phyloP scores from a whole-genome alignment of 2,888 invertebrate genomes.

The Philhelius pedissequus region DNA sequence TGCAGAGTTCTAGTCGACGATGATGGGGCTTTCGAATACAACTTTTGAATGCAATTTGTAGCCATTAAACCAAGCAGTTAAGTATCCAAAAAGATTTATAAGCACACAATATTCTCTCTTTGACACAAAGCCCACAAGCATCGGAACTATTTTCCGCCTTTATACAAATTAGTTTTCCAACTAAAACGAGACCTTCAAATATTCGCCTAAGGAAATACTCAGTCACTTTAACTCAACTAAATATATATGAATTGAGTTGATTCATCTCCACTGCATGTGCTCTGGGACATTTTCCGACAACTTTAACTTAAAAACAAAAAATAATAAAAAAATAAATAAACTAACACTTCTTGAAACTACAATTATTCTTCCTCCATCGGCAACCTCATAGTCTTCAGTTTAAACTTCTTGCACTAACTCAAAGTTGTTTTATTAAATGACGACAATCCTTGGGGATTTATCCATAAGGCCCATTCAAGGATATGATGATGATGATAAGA shows the following conservation, averaged over 20 bases:
- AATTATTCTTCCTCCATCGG: background rate
- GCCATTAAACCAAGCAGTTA: no score
- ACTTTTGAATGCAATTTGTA: no score
- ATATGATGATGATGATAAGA: background rate
- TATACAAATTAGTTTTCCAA: background rate
- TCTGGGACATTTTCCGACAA: background rate
- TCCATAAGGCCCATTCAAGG: background rate
- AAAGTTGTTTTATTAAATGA: background rate
- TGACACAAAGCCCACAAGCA: background rate
- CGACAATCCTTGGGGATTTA: background rate
- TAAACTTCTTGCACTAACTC: constrained; percentile 33
- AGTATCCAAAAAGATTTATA: no score
- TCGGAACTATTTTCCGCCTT: background rate
- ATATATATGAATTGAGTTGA: background rate
- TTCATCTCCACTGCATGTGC: background rate
- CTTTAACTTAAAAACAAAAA: background rate
- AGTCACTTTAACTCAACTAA: background rate
- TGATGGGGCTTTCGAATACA: no score
- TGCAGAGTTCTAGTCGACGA: no score
- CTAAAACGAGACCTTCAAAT: background rate
- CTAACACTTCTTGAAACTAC: background rate
- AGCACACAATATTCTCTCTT: background rate
- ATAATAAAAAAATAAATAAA: background rate
- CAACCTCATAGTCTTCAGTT: background rate
- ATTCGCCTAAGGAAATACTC: background rate